Evolutionary conservation across 2,797 vertebrate genomes (phyloP).

Genomic region (Trematomus bernacchii): DNA sequence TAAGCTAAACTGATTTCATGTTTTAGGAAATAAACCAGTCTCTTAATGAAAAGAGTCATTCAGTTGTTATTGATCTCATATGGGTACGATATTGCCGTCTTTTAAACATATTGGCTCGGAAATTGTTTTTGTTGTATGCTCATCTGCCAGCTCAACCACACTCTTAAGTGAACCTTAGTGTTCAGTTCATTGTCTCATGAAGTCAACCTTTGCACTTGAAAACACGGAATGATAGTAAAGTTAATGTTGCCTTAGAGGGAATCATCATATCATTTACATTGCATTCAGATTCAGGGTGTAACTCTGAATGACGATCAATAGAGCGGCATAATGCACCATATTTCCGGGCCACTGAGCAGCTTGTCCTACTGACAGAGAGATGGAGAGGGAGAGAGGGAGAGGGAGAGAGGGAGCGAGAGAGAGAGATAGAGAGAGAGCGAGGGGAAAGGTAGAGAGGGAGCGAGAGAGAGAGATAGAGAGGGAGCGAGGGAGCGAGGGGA

Average conservation of each 20-base stretch:
- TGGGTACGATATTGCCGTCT: background rate
- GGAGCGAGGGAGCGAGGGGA: background rate
- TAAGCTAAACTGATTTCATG: conserved; percentile 33
- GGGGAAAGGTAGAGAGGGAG: background rate
- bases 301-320: conserved; percentile 77
- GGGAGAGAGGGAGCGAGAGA: background rate
- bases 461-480: background rate
- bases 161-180: conserved; percentile 28
- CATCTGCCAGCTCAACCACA: conserved; percentile 1
- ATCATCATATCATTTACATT: conserved; percentile 87
- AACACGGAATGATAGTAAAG: conserved; percentile 69
- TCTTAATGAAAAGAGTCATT: conserved; percentile 37
- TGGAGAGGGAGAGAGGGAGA: background rate
- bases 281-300: conserved; percentile 77
- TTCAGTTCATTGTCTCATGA: conserved; percentile 63
- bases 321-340: conserved; percentile 80
- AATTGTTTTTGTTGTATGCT: background rate
- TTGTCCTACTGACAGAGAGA: conserved; percentile 77
- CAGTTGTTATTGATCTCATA: conserved; percentile 17
- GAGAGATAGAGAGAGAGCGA: background rate
- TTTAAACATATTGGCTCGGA: conserved; percentile 12
- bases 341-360: conserved; percentile 87
- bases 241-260: conserved; percentile 80
- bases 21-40: conserved; percentile 32
- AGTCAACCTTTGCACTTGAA: conserved; percentile 68